Evolutionary conservation across 2,888 invertebrate species (phyloP).

Genomic region (Antheraea assamensis): DNA sequence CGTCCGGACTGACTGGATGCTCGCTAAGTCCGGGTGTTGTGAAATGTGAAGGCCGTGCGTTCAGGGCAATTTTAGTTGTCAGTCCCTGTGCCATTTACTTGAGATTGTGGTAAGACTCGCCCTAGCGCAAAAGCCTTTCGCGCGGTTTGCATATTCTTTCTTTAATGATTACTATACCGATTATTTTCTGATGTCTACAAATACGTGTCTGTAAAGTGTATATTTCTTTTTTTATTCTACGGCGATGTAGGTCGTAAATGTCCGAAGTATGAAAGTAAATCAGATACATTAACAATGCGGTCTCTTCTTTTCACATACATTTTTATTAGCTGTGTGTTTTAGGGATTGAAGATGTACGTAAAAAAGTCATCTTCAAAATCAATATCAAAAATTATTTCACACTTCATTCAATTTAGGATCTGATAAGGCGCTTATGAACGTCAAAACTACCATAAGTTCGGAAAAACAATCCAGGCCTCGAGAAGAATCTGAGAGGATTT

Average conservation of each 20-base stretch:
- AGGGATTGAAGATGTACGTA: neutral
- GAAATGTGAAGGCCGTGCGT: conserved; percentile 78
- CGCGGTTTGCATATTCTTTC: conserved; percentile 29
- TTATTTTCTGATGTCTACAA: neutral
- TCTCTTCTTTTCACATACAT: neutral
- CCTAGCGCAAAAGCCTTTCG: conserved; percentile 29
- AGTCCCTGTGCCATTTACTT: conserved; percentile 77
- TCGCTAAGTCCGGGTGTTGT: conserved; percentile 78
- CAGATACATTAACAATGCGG: neutral
- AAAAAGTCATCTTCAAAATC: no score
- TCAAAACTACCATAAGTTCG: no score
- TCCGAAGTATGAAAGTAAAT: no score
- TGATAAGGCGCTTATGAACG: no score
- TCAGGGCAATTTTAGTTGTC: conserved; percentile 69
- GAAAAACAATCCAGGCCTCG: no score
- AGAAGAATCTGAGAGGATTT: neutral
- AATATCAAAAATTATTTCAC: no score
- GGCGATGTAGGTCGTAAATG: neutral
- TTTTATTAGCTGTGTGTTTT: neutral
- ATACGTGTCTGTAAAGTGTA: neutral
- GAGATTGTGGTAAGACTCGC: conserved; percentile 37
- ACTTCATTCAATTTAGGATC: no score
- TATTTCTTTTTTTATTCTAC: neutral
- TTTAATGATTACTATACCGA: conserved; percentile 8
- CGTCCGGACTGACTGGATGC: conserved; percentile 64